phyloP scores from a whole-genome alignment of 2,113 vertebrate species.

The Sardina pilchardus region DNA sequence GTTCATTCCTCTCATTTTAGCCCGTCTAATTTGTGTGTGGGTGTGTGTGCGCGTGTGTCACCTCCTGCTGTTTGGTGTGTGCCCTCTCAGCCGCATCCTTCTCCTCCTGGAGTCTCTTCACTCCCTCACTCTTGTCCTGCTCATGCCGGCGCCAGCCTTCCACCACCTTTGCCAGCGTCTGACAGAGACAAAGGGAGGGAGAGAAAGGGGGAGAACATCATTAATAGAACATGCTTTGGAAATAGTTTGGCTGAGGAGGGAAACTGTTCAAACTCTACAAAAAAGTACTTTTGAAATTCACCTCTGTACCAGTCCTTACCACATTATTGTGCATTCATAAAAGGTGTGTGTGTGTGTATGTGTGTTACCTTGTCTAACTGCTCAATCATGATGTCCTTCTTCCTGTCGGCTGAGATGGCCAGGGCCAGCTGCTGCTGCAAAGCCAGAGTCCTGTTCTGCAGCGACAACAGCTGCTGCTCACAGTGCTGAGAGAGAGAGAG shows the following conservation, averaged over 20 bases:
- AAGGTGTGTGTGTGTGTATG: no score
- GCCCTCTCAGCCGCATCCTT: slow-evolving; percentile 61
- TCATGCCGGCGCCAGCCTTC: slow-evolving; percentile 77
- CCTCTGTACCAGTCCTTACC: no score
- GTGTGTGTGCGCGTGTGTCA: slow-evolving; percentile 26
- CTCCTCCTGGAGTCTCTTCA: slow-evolving; percentile 66
- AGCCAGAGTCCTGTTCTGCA: slow-evolving; percentile 71
- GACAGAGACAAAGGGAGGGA: not conserved
- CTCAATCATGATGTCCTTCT: slow-evolving; percentile 79
- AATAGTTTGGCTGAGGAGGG: no score
- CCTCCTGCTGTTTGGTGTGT: slow-evolving; percentile 68
- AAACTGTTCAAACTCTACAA: not conserved
- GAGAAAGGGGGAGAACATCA: not conserved
- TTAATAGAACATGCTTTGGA: no score
- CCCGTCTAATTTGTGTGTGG: not conserved
- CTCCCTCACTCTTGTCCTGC: slow-evolving; percentile 61
- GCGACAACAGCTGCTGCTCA: slow-evolving; percentile 69
- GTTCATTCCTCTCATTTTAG: not conserved
- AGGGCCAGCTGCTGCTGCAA: slow-evolving; percentile 74
- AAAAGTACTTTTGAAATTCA: no score
- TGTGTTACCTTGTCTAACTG: slow-evolving; percentile 76
- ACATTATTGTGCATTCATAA: no score
- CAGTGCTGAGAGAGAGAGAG: slow-evolving; percentile 60
- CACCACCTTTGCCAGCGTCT: slow-evolving; percentile 77
- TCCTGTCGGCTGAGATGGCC: slow-evolving; percentile 71